Evolutionary conservation across 2,113 vertebrate species (phyloP), one percentile per base, ranked within the genome.

Genomic region (Istiophorus platypterus): DNA sequence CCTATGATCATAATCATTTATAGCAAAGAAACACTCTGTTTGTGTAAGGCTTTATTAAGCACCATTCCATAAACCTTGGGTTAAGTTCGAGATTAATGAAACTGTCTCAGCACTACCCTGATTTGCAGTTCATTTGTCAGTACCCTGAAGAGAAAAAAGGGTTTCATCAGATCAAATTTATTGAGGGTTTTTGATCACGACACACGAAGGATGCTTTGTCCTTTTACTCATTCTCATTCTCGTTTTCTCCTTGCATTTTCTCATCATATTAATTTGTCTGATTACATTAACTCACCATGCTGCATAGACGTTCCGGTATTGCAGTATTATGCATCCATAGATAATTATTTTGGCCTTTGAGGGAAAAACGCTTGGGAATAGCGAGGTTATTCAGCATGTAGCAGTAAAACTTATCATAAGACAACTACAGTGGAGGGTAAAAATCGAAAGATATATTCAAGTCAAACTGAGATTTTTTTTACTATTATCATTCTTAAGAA

Each of bases 31-130:
- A 85, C 76, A 80, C 56, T 81, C 65, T 84, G 76, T 80, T 69
- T 82, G 68, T 80, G 84, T 65, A 42, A 66, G 70, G 75, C 73
- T 88, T 87, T 87, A 89, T 90, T 80, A 89, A 83, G 84, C 80
- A 79, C 57, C 62, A 29, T 74, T 87, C 51, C 47, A 80, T 84
- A 86, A 88, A 86, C 76, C 86, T 69, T 62, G 78, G 72, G 76
- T 91, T 85, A 87, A 90, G 54, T 52, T 49, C n/a, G 64, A 80
- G 83, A 91, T 88, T 80, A 89, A 87, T 81, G 69, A 85, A 72
- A 83, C 70, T 69, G 74, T 81, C 74, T 75, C 47, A 29, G 49
- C 72, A 87, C 62, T 22, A 1, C 62, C 42, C 74, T 85, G 82
- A 67, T 85, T 56, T 82, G 82, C 59, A 75, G 45, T 77, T 80